Conservation (phyloP, 92 coral and sea anemone genomes). For the Actinostola sp. region DNA sequence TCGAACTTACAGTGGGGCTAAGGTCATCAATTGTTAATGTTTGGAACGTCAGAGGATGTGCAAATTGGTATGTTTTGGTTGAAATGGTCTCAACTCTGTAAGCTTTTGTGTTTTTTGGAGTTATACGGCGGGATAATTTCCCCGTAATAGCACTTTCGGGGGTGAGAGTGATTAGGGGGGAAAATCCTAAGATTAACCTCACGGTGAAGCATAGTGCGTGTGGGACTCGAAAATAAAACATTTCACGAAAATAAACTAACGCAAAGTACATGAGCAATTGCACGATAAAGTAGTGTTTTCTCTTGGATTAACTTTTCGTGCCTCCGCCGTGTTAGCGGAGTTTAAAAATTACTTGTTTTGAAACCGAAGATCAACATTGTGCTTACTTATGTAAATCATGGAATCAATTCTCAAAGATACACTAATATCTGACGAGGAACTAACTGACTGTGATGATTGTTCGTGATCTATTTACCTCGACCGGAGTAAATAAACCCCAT, state of each 20-base stretch:
- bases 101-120: constrained; percentile 18
- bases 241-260: background rate
- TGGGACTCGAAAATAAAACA: background rate
- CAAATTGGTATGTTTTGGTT: constrained; percentile 33
- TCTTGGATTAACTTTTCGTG: background rate
- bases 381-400: constrained; percentile 1
- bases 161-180: background rate
- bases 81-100: constrained; percentile 14
- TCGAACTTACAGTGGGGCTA: constrained; percentile 50
- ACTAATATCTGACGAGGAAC: constrained; percentile 4
- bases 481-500: constrained; percentile 52
- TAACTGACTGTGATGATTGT: background rate
- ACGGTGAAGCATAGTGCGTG: background rate
- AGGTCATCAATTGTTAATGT: constrained; percentile 50
- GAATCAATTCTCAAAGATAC: constrained; percentile 2
- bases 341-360: background rate
- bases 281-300: background rate
- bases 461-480: constrained; percentile 7
- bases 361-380: background rate
- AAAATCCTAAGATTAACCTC: background rate
- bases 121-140: constrained; percentile 5
- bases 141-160: background rate
- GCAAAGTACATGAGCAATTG: constrained; percentile 4
- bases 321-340: background rate
- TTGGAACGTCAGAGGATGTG: constrained; percentile 26